Evolutionary conservation across 2,113 vertebrate genomes (phyloP).

Genomic region (Heterocephalus glaber): DNA sequence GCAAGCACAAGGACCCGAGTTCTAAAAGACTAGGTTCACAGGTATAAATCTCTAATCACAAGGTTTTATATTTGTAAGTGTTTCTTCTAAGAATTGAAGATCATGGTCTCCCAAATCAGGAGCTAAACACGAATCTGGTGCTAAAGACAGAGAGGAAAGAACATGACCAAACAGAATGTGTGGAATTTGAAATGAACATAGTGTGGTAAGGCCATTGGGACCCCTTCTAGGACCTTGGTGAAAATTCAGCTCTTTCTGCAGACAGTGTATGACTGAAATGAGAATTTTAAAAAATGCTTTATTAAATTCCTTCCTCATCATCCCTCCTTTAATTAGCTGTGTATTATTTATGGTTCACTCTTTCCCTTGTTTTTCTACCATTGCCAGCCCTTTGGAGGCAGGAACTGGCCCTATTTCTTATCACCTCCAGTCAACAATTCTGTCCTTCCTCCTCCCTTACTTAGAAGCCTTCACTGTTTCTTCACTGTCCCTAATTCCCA

Average conservation of each 20-base stretch:
- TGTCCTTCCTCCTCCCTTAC: neutral
- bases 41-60: neutral
- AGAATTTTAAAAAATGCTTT: slow-evolving; percentile 7
- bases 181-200: slow-evolving; percentile 63
- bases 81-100: slow-evolving; percentile 47
- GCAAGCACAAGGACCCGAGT: too few species aligned
- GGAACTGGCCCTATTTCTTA: neutral
- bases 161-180: slow-evolving; percentile 24
- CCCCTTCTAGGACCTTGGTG: neutral
- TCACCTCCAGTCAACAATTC: neutral
- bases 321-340: neutral
- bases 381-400: neutral
- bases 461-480: neutral
- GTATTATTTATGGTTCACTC: neutral
- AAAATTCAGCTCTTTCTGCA: slow-evolving; percentile 34
- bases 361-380: neutral
- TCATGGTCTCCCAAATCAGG: neutral
- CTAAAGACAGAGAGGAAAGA: slow-evolving; percentile 55
- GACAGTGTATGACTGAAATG: neutral
- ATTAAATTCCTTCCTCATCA: neutral
- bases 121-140: slow-evolving; percentile 53
- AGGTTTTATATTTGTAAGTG: slow-evolving; percentile 28
- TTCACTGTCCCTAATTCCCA: neutral
- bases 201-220: neutral
- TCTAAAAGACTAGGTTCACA: slow-evolving; percentile 44